phyloP scores from a whole-genome alignment of 2,797 vertebrate genomes.

The Chaetodon trifasciatus region DNA sequence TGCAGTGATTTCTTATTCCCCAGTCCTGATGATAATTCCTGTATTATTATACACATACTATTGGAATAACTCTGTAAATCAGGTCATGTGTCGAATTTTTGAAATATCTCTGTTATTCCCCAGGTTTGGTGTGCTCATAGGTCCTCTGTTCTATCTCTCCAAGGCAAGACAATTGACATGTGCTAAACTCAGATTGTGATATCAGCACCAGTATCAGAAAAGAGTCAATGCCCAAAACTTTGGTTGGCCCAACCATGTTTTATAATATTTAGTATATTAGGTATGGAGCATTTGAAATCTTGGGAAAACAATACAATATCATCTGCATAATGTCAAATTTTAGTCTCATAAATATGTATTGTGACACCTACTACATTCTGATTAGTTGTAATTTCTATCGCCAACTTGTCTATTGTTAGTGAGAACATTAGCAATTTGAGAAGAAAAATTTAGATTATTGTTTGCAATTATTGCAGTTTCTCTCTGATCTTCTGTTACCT shows the following conservation, averaged over 20 bases:
- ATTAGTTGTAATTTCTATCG: background rate
- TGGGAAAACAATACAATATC: slow-evolving; percentile 2
- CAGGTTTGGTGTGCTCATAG: slow-evolving; percentile 62
- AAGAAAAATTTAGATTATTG: background rate
- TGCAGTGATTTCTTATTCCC: slow-evolving; percentile 63
- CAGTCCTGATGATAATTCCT: slow-evolving; percentile 50
- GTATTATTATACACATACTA: background rate
- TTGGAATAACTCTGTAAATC: accelerated
- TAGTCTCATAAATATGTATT: background rate
- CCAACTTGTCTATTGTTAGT: background rate
- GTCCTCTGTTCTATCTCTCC: slow-evolving; percentile 71
- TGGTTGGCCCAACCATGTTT: background rate
- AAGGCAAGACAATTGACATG: slow-evolving; percentile 49
- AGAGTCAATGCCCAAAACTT: background rate
- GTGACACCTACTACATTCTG: background rate
- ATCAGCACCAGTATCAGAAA: background rate
- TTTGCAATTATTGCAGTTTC: background rate
- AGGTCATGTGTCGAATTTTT: background rate
- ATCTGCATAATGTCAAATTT: slow-evolving; percentile 3
- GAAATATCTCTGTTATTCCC: slow-evolving; percentile 42
- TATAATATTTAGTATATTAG: background rate
- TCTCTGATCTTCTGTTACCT: no score
- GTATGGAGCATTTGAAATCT: background rate
- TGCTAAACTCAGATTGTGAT: slow-evolving; percentile 2
- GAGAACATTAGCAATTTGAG: background rate